Evolutionary conservation across 2,888 invertebrate genomes (phyloP), one percentile per base, ranked within the genome.

Genomic region (Ischnus inquisitorius): DNA sequence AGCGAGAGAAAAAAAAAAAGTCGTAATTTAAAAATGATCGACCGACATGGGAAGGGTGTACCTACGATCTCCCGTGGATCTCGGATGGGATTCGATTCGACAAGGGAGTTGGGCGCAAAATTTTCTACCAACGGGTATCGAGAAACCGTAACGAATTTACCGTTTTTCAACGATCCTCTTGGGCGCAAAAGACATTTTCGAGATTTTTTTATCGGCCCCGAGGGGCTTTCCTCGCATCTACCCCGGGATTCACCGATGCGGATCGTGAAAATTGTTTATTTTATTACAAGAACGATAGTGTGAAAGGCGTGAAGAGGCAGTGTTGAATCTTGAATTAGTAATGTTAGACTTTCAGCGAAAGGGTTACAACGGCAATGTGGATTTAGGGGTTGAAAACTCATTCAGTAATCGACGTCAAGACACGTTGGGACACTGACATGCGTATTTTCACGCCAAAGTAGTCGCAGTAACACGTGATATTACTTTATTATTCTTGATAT

Each of bases 11-110:
- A 41, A 72, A 57, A 64, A 51, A 60, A 64, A 51, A 22, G 83
- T 85, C 79, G 83, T 85, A 83, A 85, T 82, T 85, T 80, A 83
- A 72, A 77, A 74, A 83, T 82, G 48, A 83, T 85, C 82, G 79
- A 82, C 71, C 76, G 43, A 16, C 62, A 54, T 62, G 57, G 39
- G 75, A 84, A 82, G 81, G 81, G 78, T 84, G 68, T n/a, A 22
- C 4, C 60, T 16, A 4, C 34, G 34, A 34, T 34, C 60, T 67
- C 51, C 48, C 19, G 51, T 16, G 19, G 1, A 54, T 0, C 10
- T 41, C 82, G 79, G 79, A 77, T 72, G 76, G 19, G 19, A 10
- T 19, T 28, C 19, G 43, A 68, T 77, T 77, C 57, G 77, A 57
- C 28, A 77, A 67, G 43, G 75, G 74, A 81, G 83, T 84, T 84